A percentile compares a stretch with the other conserved stretches of the same genome.
phyloP scores from a whole-genome alignment of 2,888 invertebrate species.

The Oxycera nigricornis region DNA sequence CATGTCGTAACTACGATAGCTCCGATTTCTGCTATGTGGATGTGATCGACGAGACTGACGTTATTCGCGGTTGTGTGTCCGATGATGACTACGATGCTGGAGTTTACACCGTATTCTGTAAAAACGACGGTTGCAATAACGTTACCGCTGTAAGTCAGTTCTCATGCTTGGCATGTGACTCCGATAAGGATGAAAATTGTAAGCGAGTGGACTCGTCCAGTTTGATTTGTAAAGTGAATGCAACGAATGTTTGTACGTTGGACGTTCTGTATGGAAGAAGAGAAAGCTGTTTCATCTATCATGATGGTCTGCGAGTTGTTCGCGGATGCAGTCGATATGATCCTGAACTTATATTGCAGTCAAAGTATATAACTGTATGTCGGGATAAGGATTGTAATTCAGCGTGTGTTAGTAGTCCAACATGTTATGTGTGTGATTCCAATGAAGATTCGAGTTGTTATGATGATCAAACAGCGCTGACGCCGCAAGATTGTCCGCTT shows the following conservation, averaged over 20 bases:
- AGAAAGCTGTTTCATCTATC: slow-evolving; percentile 34
- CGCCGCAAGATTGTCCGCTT: not conserved
- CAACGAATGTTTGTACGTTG: not conserved
- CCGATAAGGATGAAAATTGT: slow-evolving; percentile 22
- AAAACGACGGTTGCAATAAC: slow-evolving; percentile 18
- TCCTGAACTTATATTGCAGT: slow-evolving; percentile 11
- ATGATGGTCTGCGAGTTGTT: slow-evolving; percentile 12
- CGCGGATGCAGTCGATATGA: slow-evolving; percentile 5
- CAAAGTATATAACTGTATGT: slow-evolving; percentile 3
- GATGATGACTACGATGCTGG: slow-evolving; percentile 22
- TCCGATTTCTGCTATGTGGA: slow-evolving; percentile 16
- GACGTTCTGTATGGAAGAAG: slow-evolving; percentile 18
- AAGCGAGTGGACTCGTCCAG: not conserved
- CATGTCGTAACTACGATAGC: not conserved
- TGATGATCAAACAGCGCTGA: not conserved
- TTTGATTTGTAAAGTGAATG: slow-evolving; percentile 1
- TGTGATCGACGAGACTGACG: slow-evolving; percentile 34
- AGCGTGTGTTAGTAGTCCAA: not conserved
- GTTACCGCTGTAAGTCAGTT: slow-evolving; percentile 4
- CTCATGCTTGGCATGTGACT: slow-evolving; percentile 12
- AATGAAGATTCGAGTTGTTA: not conserved
- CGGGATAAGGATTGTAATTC: not conserved
- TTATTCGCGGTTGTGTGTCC: slow-evolving; percentile 27
- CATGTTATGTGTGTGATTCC: slow-evolving; percentile 28
- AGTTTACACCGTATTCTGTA: slow-evolving; percentile 7